Base-by-base conservation (phyloP, 2,888 invertebrate genomes). In the Standfussiana lucernea region DNA sequence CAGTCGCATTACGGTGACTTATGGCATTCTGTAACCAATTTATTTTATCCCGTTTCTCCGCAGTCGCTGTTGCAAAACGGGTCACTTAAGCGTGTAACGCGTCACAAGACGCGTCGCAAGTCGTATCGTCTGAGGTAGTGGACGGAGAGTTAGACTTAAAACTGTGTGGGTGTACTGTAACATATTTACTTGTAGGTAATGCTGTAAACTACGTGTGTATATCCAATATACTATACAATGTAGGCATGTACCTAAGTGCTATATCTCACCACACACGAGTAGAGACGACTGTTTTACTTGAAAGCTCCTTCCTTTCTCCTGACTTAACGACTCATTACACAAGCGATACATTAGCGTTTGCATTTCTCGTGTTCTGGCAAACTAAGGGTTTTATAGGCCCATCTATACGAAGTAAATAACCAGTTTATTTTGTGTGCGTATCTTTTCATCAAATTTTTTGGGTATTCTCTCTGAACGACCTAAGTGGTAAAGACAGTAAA, bases 271-370 rank as follows among this genome's bases (percentile, higher is more conserved):
- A 28, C 32, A 0, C 50, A 70, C 61, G 66, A 64, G 75, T 40
- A 72, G 71, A 75, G 67, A 61, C 66, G 32, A 47, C 70, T 68
- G 66, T 64, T 75, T 69, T 67, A 66, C 66, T 32, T 64, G 21
- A 71, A 82, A 77, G 67, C 80, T 69, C 28, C 45, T 73, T 77
- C 69, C 74, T 65, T 72, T 59, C 67, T 45, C n/a, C 15, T 45
- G n/a, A 62, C 47, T 62, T 53, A 79, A 81, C 68, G 64, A 81
- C 28, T 74, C 74, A 81, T 78, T 74, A 69, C 18, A 56, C 68
- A 42, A 59, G 45, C 35, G 70, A 73, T 77, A 72, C 61, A 62
- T 67, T 66, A 53, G 15, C 69, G 35, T 40, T 59, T 50, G 15
- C 32, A 50, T 72, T 59, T 10, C 61, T 37, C 53, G 11, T 70